A percentile compares a stretch with the other conserved stretches of the same genome.
Evolutionary conservation across 2,797 vertebrate genomes (phyloP).

Genomic region (Sebastes kiyomatsui): DNA sequence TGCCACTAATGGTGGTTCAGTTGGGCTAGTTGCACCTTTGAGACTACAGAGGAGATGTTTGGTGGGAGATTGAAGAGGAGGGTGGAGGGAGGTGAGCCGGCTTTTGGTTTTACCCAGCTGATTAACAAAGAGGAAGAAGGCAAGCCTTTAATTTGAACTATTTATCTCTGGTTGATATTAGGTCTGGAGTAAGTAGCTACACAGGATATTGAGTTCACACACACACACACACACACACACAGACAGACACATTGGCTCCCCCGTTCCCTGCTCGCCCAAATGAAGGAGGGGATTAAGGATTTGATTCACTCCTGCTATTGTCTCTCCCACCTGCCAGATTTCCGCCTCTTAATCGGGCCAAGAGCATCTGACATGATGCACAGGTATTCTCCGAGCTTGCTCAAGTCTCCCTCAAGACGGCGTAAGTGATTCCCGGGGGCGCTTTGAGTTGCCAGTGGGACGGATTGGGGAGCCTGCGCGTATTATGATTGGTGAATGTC

Average conservation of each 20-base stretch:
- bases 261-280: conserved; percentile 56
- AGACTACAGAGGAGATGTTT: conserved; percentile 13
- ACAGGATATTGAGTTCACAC: conserved; percentile 41
- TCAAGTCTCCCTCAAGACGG: conserved; percentile 49
- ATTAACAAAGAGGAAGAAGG: conserved; percentile 43
- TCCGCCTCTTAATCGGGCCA: conserved; percentile 61
- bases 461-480: conserved; percentile 55
- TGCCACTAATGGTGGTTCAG: conserved; percentile 28
- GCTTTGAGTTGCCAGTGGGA: conserved; percentile 58
- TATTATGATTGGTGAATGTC: conserved; percentile 71
- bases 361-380: conserved; percentile 57
- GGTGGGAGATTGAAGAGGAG: conserved; percentile 7
- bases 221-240: conserved; percentile 17
- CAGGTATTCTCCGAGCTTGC: conserved; percentile 64
- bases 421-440: conserved; percentile 59
- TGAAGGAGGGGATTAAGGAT: conserved; percentile 75
- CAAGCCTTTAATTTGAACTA: conserved; percentile 62
- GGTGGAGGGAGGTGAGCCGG: not conserved
- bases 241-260: conserved; percentile 18
- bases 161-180: conserved; percentile 69
- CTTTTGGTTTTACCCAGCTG: conserved; percentile 34
- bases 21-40: conserved; percentile 8
- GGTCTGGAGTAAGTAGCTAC: conserved; percentile 50
- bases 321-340: conserved; percentile 66
- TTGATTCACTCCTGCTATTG: conserved; percentile 76